Evolutionary conservation across 2,113 vertebrate genomes (phyloP).

Genomic region (Tor tambroides): DNA sequence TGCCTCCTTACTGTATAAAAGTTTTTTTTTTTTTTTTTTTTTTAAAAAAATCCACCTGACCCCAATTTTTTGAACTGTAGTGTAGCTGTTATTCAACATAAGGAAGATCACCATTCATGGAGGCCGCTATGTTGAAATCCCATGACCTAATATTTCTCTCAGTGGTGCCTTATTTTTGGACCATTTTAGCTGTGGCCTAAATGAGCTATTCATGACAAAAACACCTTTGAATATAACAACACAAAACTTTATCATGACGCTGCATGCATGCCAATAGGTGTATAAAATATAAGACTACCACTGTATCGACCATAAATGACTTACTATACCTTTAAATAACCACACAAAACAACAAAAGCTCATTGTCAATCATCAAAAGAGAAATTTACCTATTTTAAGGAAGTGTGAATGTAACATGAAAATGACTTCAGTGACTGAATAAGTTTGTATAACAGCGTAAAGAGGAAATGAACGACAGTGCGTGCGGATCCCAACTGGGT

Average conservation of each 20-base stretch:
- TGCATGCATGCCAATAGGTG: background rate
- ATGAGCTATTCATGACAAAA: background rate
- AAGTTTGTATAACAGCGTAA: background rate
- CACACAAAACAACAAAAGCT: background rate
- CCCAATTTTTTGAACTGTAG: background rate
- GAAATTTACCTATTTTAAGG: slow-evolving; percentile 7
- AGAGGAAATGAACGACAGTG: background rate
- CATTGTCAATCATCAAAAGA: background rate
- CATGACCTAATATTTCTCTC: background rate
- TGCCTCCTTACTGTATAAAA: no score
- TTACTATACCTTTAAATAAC: background rate
- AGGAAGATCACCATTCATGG: background rate
- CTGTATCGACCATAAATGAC: background rate
- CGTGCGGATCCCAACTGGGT: background rate
- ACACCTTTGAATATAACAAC: background rate
- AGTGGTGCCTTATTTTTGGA: background rate
- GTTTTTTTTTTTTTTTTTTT: no score
- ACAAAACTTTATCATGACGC: background rate
- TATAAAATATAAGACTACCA: background rate
- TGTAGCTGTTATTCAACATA: background rate
- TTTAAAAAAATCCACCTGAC: background rate
- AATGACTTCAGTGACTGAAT: background rate
- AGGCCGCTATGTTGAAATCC: background rate
- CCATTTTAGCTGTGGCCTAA: background rate
- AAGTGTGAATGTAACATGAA: slow-evolving; percentile 10